phyloP scores from a whole-genome alignment of 2,888 invertebrate genomes.

The Epsilonema sp. region DNA sequence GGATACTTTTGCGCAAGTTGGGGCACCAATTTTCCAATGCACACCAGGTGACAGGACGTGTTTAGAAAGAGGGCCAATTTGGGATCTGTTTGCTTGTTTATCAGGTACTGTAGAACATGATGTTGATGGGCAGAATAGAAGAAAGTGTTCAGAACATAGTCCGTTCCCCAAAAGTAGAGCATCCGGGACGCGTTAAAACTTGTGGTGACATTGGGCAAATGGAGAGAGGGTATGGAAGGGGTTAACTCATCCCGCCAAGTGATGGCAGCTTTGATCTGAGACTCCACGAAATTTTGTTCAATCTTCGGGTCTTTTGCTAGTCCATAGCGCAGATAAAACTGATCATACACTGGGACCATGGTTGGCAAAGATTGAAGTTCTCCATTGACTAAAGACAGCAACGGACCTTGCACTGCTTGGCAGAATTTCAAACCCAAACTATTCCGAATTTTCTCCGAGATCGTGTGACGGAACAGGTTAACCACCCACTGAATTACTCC shows the following conservation, averaged over 20 bases:
- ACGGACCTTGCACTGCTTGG: not conserved
- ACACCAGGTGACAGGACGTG: conserved; percentile 1
- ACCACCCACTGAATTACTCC: not conserved
- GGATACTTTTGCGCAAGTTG: conserved; percentile 1
- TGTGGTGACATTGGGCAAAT: not conserved
- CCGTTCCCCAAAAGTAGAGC: conserved; percentile 2
- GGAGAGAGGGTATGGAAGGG: no score
- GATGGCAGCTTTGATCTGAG: not conserved
- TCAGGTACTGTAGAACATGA: not conserved
- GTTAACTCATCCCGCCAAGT: no score
- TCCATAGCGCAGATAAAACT: conserved; percentile 3
- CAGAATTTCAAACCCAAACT: not conserved
- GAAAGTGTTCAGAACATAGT: conserved; percentile 5
- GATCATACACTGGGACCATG: not conserved
- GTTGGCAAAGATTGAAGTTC: conserved; percentile 1
- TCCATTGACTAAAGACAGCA: conserved; percentile 1
- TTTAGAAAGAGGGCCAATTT: not conserved
- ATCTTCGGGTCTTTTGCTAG: not conserved
- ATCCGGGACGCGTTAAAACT: not conserved
- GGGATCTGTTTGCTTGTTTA: not conserved
- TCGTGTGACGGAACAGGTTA: not conserved
- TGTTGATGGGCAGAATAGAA: conserved; percentile 2
- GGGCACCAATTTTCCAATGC: conserved; percentile 1
- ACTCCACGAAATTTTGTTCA: not conserved
- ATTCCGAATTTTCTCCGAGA: not conserved